Evolutionary conservation across 2,888 invertebrate genomes (phyloP).

Genomic region (Ferdinandea cuprea): DNA sequence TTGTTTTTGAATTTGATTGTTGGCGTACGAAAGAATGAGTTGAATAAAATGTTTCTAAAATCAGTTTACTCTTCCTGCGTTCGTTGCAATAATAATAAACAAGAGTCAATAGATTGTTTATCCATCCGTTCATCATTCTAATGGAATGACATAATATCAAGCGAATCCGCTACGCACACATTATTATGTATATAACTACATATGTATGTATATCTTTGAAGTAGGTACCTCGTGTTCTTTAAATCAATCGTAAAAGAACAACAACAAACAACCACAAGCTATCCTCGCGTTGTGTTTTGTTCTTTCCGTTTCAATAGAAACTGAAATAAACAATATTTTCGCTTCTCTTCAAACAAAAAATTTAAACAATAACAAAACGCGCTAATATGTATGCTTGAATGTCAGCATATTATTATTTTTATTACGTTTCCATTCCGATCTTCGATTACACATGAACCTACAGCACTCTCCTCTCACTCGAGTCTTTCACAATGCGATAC

Average conservation of each 20-base stretch:
- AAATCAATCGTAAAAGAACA: no score
- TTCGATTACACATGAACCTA: slow-evolving; percentile 3
- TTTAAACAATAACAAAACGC: slow-evolving; percentile 8
- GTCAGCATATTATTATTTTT: slow-evolving; percentile 4
- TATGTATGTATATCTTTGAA: no score
- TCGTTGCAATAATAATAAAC: no score
- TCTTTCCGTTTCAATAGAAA: slow-evolving; percentile 8
- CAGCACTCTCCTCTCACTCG: not conserved
- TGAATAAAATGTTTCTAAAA: not conserved
- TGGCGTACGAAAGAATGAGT: no score
- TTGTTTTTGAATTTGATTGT: not conserved
- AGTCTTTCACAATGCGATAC: slow-evolving; percentile 13
- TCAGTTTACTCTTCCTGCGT: not conserved
- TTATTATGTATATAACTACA: no score
- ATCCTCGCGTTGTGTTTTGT: no score
- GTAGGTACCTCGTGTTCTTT: no score
- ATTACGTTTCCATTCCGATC: not conserved
- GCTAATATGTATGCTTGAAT: not conserved
- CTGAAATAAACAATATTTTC: slow-evolving; percentile 16
- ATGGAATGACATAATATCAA: no score
- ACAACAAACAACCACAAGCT: no score
- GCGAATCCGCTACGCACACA: no score
- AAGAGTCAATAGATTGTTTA: no score
- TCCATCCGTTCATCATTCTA: no score
- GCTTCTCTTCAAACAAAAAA: slow-evolving; percentile 3